A percentile compares a stretch with the other conserved stretches of the same genome.
Conservation (phyloP, 2,888 invertebrate genomes). For the Phaedon cochleariae region DNA sequence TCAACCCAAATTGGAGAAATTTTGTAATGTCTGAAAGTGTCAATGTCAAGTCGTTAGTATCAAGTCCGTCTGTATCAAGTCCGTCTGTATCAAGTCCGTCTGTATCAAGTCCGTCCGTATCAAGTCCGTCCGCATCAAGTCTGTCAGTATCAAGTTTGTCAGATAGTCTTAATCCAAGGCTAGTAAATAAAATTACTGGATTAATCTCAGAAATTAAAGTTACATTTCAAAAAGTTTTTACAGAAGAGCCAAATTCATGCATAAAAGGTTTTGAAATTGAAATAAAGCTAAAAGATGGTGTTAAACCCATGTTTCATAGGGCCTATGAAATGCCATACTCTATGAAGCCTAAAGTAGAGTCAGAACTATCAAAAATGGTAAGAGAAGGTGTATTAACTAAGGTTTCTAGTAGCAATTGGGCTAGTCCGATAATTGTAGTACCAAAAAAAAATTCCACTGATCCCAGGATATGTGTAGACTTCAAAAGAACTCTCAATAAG, state of each 20-base stretch:
- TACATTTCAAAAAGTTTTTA: no score
- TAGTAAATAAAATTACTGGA: no score
- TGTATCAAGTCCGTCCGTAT: no score
- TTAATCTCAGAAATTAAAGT: neutral
- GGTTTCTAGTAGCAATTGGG: slow-evolving; percentile 43
- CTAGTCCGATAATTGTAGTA: slow-evolving; percentile 50
- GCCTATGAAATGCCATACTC: slow-evolving; percentile 40
- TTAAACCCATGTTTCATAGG: slow-evolving; percentile 14
- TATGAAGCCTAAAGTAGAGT: slow-evolving; percentile 38
- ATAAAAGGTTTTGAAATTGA: no score
- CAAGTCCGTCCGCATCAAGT: no score
- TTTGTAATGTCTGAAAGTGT: neutral
- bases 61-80: no score
- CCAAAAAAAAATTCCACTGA: slow-evolving; percentile 42
- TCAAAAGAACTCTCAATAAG: slow-evolving; percentile 47
- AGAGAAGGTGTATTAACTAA: slow-evolving; percentile 37
- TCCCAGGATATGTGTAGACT: slow-evolving; percentile 52
- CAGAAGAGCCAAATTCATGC: no score
- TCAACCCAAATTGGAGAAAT: slow-evolving; percentile 4
- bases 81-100: no score
- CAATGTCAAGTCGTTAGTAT: no score
- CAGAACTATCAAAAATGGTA: slow-evolving; percentile 40
- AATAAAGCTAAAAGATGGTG: slow-evolving; percentile 18
- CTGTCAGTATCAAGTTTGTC: no score
- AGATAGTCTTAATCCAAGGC: slow-evolving; percentile 4